Base-by-base conservation (phyloP, 1,140 invertebrate species). In the Papilio xuthus region DNA sequence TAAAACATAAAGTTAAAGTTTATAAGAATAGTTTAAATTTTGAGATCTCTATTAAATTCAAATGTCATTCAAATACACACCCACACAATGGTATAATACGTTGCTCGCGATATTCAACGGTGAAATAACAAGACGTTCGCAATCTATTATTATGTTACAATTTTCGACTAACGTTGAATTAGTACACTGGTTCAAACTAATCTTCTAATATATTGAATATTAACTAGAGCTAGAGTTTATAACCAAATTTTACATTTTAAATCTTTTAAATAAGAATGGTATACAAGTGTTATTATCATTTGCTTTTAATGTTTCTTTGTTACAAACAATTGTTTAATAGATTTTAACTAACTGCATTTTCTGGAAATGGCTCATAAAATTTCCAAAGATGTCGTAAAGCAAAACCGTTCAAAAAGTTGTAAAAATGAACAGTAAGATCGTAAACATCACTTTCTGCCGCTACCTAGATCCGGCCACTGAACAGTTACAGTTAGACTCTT, bases 331-430 rank as follows among this genome's bases (percentile, higher is more conserved):
- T 60, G 6, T 50, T 15, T 67, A 67, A 32, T 26, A 4, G 60
- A 67, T 67, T 63, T 32, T 67, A 7, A 4, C 15, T 67, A 0
- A 67, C 26, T 26, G 26, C 12, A 67, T 67, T 28, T 67, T 67
- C 60, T 67, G 26, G 26, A 28, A 28, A 67, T 28, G 26, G 23
- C 60, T 67, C 60, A 15, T 67, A 67, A 67, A 67, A 32, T 67
- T 32, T 28, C 26, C 60, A 12, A 67, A 28, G 60, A 67, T 67
- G 60, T 67, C 26, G 60, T 67, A 67, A 67, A 67, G 26, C 26
- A 23, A 67, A 28, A 67, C 26, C 60, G 10, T 67, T 67, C 60
- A 67, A 67, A 67, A 67, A 67, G 60, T 67, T 67, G 60, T 67
- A 67, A 67, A 67, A 67, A 67, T 67, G 18, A 67, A 67, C 60